Evolutionary conservation across 64 coral and sea anemone species (phyloP).

Genomic region (Porites lutea): DNA sequence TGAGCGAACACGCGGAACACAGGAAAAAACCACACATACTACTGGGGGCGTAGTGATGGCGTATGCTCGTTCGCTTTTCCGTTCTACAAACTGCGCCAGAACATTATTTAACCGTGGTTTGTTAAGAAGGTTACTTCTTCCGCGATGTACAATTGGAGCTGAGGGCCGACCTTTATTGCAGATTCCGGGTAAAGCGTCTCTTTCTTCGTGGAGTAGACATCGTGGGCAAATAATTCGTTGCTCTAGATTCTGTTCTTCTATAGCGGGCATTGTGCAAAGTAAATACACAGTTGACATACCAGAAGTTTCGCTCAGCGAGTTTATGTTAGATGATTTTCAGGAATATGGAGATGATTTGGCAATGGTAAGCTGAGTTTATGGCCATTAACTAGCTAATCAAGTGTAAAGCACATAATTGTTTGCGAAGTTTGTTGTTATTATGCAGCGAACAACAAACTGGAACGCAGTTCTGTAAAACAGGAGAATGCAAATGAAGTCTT

Average conservation of each 20-base stretch:
- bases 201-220: neutral
- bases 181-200: neutral
- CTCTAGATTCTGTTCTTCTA: neutral
- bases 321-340: neutral
- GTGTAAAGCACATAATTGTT: neutral
- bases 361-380: neutral
- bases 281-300: constrained; percentile 19
- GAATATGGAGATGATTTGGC: constrained; percentile 12
- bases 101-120: neutral
- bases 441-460: no score
- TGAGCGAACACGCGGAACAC: no score
- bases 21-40: no score
- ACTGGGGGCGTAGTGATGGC: neutral
- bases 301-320: constrained; percentile 14
- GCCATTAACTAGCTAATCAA: neutral
- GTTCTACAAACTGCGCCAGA: neutral
- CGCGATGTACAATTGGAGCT: neutral
- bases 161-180: neutral
- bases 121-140: neutral
- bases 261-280: constrained; percentile 22
- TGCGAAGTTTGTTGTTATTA: neutral
- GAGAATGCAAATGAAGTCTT: no score
- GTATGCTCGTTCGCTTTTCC: no score
- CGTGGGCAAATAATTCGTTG: neutral
- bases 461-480: no score